Percentiles rank a stretch among this genome's conserved stretches.
These are phyloP conservation scores for Leptobrachium ailaonicum DNA, from an alignment of 2,113 vertebrate genomes.

Conservation along the genomic window DNA sequence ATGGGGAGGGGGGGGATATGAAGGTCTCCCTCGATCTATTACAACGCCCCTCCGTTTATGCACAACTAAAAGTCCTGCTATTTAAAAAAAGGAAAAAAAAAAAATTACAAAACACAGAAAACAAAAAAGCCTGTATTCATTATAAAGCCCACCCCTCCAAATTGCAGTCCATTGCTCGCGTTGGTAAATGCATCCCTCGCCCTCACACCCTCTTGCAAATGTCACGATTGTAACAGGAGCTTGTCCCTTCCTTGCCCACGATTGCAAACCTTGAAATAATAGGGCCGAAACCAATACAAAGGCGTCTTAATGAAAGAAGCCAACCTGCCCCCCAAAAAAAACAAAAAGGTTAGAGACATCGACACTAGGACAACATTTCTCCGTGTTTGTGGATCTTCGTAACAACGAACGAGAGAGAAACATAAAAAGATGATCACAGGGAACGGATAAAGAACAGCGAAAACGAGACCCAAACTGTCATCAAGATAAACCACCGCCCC, in stretches of 20 bases:
- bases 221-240: background rate
- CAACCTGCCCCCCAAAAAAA: background rate
- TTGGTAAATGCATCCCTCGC: slow-evolving; percentile 6
- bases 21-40: background rate
- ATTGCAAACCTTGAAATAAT: background rate
- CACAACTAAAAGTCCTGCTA: slow-evolving; percentile 72
- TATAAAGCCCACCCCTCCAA: slow-evolving; percentile 14
- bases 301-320: no score
- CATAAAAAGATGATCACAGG: background rate
- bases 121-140: background rate
- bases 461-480: background rate
- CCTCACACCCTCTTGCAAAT: background rate
- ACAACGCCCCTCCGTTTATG: slow-evolving; percentile 60
- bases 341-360: background rate
- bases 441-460: background rate
- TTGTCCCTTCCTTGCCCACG: background rate
- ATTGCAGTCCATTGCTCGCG: background rate
- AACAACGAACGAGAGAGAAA: background rate
- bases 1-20: slow-evolving; percentile 54
- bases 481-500: background rate
- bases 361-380: background rate
- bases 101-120: slow-evolving; percentile 53
- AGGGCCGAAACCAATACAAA: background rate
- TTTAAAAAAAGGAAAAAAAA: slow-evolving; percentile 75
- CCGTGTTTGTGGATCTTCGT: background rate